Conservation (phyloP, 2,888 invertebrate genomes). For the Papilio protenor region DNA sequence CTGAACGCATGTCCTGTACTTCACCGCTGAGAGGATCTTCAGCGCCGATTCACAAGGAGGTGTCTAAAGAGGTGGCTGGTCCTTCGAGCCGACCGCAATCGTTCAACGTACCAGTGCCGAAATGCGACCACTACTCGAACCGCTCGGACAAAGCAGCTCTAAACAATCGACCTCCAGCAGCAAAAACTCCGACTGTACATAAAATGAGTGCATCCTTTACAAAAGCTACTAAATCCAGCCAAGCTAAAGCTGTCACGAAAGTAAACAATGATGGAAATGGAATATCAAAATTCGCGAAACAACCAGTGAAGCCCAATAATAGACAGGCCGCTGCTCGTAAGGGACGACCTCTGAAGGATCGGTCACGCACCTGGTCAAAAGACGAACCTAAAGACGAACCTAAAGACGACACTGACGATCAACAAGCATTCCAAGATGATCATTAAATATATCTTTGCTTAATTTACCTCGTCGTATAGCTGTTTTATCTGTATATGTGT, state of each 20-base stretch:
- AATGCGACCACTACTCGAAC: not conserved
- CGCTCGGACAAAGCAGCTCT: not conserved
- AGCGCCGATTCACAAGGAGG: not conserved
- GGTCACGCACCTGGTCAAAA: slow-evolving; percentile 18
- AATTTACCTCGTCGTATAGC: not conserved
- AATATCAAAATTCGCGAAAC: slow-evolving; percentile 19
- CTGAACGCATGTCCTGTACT: not conserved
- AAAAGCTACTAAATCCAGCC: slow-evolving; percentile 85
- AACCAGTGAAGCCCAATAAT: slow-evolving; percentile 46
- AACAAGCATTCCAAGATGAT: slow-evolving; percentile 7
- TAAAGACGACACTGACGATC: slow-evolving; percentile 4
- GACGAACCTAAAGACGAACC: slow-evolving; percentile 19
- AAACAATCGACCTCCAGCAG: not conserved
- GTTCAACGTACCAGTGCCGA: not conserved
- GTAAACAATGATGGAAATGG: slow-evolving; percentile 56
- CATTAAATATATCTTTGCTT: not conserved
- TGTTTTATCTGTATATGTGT: slow-evolving; percentile 17
- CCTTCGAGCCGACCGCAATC: slow-evolving; percentile 2
- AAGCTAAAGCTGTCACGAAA: slow-evolving; percentile 81
- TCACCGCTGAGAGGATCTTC: slow-evolving; percentile 4
- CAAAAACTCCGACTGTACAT: slow-evolving; percentile 4
- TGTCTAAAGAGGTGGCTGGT: not conserved
- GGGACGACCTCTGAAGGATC: slow-evolving; percentile 8
- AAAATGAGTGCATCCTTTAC: slow-evolving; percentile 69
- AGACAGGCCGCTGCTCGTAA: slow-evolving; percentile 41